Conservation (phyloP, 2,113 vertebrate genomes). For the Bufo bufo region DNA sequence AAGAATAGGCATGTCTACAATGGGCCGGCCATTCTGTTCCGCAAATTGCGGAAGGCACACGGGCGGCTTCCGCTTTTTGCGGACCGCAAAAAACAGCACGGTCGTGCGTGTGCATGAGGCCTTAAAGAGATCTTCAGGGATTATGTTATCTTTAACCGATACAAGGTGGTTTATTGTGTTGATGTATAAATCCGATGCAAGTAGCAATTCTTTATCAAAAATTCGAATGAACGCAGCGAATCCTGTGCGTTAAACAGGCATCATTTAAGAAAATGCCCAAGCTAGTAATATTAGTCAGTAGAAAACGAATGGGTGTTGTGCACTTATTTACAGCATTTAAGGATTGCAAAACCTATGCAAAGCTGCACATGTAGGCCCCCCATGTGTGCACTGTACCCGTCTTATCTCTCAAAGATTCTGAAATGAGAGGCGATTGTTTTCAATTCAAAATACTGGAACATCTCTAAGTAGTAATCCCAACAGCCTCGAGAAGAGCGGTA, state of each 20-base stretch:
- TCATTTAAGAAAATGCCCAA: constrained; percentile 29
- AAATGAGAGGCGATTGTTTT: constrained; percentile 47
- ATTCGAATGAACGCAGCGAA: no score
- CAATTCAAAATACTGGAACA: constrained; percentile 59
- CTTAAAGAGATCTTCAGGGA: no score
- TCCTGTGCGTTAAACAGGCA: constrained; percentile 47
- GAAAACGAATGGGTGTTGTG: constrained; percentile 58
- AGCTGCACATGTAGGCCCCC: constrained; percentile 5
- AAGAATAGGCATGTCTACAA: no score
- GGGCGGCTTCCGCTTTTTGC: no score
- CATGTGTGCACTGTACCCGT: neutral
- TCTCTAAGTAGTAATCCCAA: constrained; percentile 55
- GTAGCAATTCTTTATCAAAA: no score
- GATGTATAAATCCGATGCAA: no score
- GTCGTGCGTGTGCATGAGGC: no score
- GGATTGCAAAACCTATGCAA: constrained; percentile 37
- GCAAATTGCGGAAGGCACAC: no score
- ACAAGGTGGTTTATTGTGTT: no score
- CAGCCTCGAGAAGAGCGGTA: constrained; percentile 26
- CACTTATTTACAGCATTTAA: constrained; percentile 50
- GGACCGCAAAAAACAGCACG: no score
- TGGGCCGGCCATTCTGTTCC: no score
- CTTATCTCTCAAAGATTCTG: neutral
- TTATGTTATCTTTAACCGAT: no score
- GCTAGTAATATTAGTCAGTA: constrained; percentile 48